Evolutionary conservation across 2,888 invertebrate genomes (phyloP).

Genomic region (Oxyscelio sp.): DNA sequence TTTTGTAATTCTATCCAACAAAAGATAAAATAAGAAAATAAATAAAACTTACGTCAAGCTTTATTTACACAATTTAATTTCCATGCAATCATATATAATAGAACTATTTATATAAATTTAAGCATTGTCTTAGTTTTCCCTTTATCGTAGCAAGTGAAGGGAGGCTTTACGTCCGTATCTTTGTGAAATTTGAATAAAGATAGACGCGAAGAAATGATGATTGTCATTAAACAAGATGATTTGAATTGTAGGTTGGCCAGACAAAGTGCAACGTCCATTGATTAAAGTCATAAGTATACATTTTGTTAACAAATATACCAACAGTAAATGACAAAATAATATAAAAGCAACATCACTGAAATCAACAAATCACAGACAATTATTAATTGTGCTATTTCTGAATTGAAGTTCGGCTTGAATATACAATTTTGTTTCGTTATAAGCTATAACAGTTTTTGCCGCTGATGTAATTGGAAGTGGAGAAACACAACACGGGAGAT

Average conservation of each 20-base stretch:
- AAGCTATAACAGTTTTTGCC: conserved; percentile 42
- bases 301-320: background rate
- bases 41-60: conserved; percentile 21
- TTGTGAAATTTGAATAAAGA: conserved; percentile 53
- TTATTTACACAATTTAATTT: conserved; percentile 30
- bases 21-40: conserved; percentile 12
- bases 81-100: conserved; percentile 16
- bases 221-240: conserved; percentile 8
- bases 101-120: conserved; percentile 55
- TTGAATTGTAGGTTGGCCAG: conserved; percentile 29
- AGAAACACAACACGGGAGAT: conserved; percentile 72
- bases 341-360: background rate
- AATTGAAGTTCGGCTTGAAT: background rate
- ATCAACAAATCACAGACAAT: background rate
- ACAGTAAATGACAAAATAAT: background rate
- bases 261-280: conserved; percentile 6
- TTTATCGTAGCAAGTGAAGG: conserved; percentile 23
- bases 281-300: background rate
- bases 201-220: conserved; percentile 1
- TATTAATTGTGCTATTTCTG: no score
- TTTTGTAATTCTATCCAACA: no score
- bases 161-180: conserved; percentile 42
- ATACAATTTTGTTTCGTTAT: conserved; percentile 7
- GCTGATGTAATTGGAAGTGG: conserved; percentile 58
- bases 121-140: conserved; percentile 39